Percentiles rank a stretch among this genome's conserved stretches.
These are phyloP conservation scores for Premnoplex brunnescens DNA, from an alignment of 2,797 vertebrate genomes.

Conservation along the genomic window DNA sequence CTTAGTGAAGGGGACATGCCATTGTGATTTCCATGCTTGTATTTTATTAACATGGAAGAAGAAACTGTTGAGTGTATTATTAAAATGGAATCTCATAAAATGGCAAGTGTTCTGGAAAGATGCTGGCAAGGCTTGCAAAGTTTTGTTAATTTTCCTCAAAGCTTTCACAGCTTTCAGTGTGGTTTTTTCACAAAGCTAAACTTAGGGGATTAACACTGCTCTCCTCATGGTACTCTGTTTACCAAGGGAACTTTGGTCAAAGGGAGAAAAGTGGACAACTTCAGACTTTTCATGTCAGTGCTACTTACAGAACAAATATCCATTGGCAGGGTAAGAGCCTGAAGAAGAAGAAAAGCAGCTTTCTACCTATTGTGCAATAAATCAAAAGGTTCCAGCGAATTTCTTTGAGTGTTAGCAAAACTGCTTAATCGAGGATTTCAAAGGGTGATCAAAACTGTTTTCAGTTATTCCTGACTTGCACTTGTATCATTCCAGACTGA, in stretches of 20 bases:
- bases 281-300: slow-evolving; percentile 55
- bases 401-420: slow-evolving; percentile 54
- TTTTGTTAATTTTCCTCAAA: slow-evolving; percentile 3
- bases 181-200: slow-evolving; percentile 19
- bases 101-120: neutral
- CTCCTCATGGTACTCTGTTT: slow-evolving; percentile 27
- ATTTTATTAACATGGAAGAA: slow-evolving; percentile 10
- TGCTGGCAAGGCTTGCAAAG: neutral
- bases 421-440: slow-evolving; percentile 58
- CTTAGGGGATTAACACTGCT: neutral
- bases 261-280: slow-evolving; percentile 51
- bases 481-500: slow-evolving; percentile 54
- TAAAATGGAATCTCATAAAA: neutral
- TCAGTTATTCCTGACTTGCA: slow-evolving; percentile 61
- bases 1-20: neutral
- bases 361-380: slow-evolving; percentile 63
- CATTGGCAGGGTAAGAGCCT: slow-evolving; percentile 37
- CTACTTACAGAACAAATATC: slow-evolving; percentile 59
- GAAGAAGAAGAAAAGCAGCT: slow-evolving; percentile 61
- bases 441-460: slow-evolving; percentile 62
- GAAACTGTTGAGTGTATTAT: neutral
- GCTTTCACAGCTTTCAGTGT: neutral
- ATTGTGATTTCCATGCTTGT: neutral
- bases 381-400: slow-evolving; percentile 62
- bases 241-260: slow-evolving; percentile 30